Conservation (phyloP, 2,888 invertebrate genomes). For the Sminthurides aquaticus region DNA sequence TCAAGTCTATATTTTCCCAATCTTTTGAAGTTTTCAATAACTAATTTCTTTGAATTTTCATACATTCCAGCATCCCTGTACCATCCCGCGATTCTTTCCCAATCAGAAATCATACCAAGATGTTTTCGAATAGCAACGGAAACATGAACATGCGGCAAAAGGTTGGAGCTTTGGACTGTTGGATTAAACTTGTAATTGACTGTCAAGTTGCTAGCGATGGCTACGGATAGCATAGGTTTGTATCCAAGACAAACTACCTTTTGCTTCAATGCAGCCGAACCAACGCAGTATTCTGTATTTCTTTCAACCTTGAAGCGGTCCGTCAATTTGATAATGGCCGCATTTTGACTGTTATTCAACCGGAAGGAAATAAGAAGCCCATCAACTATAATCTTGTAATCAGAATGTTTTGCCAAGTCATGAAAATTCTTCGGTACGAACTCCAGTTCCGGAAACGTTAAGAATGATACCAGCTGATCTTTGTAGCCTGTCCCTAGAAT, state of each 20-base stretch:
- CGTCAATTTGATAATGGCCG: background rate
- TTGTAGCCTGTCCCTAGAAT: slow-evolving; percentile 3
- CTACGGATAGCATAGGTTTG: slow-evolving; percentile 9
- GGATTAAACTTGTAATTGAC: slow-evolving; percentile 2
- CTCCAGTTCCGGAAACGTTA: slow-evolving; percentile 13
- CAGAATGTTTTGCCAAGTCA: background rate
- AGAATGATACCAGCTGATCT: slow-evolving; percentile 1
- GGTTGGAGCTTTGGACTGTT: background rate
- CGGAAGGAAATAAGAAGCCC: slow-evolving; percentile 11
- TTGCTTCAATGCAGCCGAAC: background rate
- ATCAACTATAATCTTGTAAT: background rate
- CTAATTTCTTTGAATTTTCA: background rate
- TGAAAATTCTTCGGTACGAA: slow-evolving; percentile 1
- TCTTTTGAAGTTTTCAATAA: background rate
- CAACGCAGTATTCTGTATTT: background rate
- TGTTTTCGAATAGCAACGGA: slow-evolving; percentile 4
- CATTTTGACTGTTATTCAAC: slow-evolving; percentile 4
- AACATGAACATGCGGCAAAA: slow-evolving; percentile 9
- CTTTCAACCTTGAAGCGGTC: background rate
- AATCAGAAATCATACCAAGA: background rate
- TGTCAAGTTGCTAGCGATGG: slow-evolving; percentile 3
- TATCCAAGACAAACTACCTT: slow-evolving; percentile 9
- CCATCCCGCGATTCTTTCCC: slow-evolving; percentile 3
- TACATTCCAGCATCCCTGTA: slow-evolving; percentile 7
- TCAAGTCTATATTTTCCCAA: background rate